phyloP scores from a whole-genome alignment of 2,113 vertebrate species.

The Sylvietta virens region DNA sequence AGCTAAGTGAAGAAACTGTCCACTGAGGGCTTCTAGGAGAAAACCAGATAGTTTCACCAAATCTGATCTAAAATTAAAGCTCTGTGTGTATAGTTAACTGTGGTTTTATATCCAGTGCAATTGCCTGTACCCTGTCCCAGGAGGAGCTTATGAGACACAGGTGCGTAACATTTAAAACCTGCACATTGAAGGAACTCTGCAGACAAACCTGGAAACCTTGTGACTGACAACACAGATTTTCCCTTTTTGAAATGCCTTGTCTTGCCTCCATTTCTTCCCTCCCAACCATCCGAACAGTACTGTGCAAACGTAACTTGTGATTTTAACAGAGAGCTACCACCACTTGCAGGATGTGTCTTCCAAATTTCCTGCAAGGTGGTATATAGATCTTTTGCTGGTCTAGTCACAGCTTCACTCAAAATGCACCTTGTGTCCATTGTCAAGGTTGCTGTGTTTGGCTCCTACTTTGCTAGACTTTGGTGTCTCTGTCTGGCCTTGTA shows the following conservation, averaged over 20 bases:
- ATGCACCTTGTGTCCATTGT: background rate
- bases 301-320: background rate
- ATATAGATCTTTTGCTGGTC: background rate
- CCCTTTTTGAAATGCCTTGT: background rate
- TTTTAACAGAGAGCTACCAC: background rate
- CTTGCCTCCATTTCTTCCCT: background rate
- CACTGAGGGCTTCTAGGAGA: background rate
- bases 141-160: background rate
- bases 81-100: background rate
- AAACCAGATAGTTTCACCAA: background rate
- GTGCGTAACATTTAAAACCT: background rate
- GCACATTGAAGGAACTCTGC: background rate
- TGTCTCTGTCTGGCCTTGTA: background rate
- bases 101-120: background rate
- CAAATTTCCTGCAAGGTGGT: background rate
- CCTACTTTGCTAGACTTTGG: background rate
- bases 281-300: background rate
- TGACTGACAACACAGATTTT: background rate
- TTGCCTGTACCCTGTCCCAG: background rate
- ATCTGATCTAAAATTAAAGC: background rate
- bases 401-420: background rate
- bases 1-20: background rate
- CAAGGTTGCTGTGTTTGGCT: background rate
- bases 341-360: background rate
- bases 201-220: background rate